Evolutionary conservation across 2,797 vertebrate species (phyloP).

Genomic region (Iguana delicatissima): DNA sequence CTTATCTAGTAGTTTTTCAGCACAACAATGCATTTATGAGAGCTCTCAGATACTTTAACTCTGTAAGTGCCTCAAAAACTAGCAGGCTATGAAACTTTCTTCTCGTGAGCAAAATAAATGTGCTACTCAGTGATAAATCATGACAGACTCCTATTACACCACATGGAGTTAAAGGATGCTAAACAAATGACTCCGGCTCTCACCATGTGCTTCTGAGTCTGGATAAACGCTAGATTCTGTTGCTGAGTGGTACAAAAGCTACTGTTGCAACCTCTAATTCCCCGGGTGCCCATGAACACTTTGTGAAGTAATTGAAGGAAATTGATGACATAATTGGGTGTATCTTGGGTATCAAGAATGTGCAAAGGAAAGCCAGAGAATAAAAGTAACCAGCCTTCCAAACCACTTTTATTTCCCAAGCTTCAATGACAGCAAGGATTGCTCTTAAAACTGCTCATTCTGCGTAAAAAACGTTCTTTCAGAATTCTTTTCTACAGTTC

Average conservation of each 20-base stretch:
- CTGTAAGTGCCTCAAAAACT: slow-evolving; percentile 53
- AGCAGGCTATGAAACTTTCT: slow-evolving; percentile 69
- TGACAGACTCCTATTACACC: slow-evolving; percentile 61
- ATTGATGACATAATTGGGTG: slow-evolving; percentile 72
- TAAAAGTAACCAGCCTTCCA: slow-evolving; percentile 4
- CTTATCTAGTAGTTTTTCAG: slow-evolving; percentile 52
- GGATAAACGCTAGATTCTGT: slow-evolving; percentile 63
- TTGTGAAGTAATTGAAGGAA: slow-evolving; percentile 72
- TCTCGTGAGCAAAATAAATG: slow-evolving; percentile 66
- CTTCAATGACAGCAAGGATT: slow-evolving; percentile 10
- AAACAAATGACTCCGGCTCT: slow-evolving; percentile 60
- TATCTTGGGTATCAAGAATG: slow-evolving; percentile 58
- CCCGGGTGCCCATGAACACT: slow-evolving; percentile 70
- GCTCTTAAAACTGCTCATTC: background rate
- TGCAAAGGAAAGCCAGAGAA: slow-evolving; percentile 46
- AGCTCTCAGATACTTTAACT: slow-evolving; percentile 59
- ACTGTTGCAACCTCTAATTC: slow-evolving; percentile 71
- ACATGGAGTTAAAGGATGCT: slow-evolving; percentile 71
- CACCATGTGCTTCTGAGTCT: slow-evolving; percentile 61
- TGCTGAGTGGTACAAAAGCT: slow-evolving; percentile 75
- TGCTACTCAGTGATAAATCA: slow-evolving; percentile 69
- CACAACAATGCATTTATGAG: slow-evolving; percentile 45
- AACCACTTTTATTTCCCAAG: background rate
- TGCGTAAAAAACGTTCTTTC: background rate
- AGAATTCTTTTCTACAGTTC: background rate